Evolutionary conservation across 2,797 vertebrate species (phyloP).

Genomic region (Sparidentex hasta): DNA sequence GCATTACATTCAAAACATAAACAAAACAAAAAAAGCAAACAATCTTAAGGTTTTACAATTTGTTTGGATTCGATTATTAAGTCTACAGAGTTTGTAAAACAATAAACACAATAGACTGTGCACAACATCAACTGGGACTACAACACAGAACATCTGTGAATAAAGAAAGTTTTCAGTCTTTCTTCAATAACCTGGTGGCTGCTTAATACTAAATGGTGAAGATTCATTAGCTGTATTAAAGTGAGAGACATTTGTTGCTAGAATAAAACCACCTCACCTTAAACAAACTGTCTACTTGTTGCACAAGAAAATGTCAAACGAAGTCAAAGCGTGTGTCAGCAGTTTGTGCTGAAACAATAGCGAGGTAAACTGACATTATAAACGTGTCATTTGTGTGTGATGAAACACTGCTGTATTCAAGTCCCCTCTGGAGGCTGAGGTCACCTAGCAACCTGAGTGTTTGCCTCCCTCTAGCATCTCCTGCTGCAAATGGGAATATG

Average conservation of each 20-base stretch:
- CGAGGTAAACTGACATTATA: not conserved
- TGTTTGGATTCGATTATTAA: not conserved
- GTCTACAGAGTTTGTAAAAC: not conserved
- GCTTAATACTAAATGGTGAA: not conserved
- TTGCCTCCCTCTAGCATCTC: slow-evolving; percentile 60
- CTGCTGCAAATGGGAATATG: slow-evolving; percentile 60
- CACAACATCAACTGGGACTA: not conserved
- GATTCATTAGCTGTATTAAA: not conserved
- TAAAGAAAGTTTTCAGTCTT: not conserved
- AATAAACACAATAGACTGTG: too few species aligned
- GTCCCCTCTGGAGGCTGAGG: slow-evolving; percentile 48
- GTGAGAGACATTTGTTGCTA: not conserved
- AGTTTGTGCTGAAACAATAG: slow-evolving; percentile 7
- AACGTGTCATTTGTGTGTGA: slow-evolving; percentile 42
- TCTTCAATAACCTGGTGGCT: not conserved
- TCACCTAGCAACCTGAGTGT: slow-evolving; percentile 77
- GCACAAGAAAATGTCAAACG: not conserved
- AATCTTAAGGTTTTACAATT: not conserved
- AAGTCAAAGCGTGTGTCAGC: not conserved
- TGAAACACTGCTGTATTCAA: slow-evolving; percentile 41
- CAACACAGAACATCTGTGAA: not conserved
- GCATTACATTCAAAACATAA: not conserved
- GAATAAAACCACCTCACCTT: not conserved
- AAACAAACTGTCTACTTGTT: not conserved
- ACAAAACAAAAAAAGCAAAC: not conserved